These are phyloP conservation scores for Pachliopta kotzebuea DNA, from an alignment of 2,888 invertebrate species.

Conservation along the genomic window DNA sequence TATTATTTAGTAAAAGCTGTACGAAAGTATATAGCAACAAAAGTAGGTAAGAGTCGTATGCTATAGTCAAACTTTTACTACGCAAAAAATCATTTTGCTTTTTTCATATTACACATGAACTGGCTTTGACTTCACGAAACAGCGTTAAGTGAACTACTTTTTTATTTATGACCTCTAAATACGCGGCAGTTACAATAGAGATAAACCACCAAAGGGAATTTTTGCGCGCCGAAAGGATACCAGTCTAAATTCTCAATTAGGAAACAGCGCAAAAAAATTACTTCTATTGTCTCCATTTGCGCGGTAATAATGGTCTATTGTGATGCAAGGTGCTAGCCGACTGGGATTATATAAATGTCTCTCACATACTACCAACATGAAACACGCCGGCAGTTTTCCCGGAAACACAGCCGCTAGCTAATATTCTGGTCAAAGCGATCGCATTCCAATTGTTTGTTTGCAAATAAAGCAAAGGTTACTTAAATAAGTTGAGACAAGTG, in stretches of 20 bases:
- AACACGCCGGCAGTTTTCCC: slow-evolving; percentile 39
- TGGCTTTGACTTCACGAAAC: background rate
- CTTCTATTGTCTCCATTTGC: slow-evolving; percentile 44
- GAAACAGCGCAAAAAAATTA: slow-evolving; percentile 24
- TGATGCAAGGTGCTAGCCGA: slow-evolving; percentile 34
- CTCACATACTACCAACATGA: slow-evolving; percentile 56
- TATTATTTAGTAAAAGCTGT: too few relatives aligned
- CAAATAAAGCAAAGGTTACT: slow-evolving; percentile 24
- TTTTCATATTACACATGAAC: background rate
- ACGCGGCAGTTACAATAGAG: background rate
- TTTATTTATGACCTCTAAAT: slow-evolving; percentile 9
- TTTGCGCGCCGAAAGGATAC: background rate
- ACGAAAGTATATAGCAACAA: too few relatives aligned
- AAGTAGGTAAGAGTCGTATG: too few relatives aligned
- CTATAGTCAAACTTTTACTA: too few relatives aligned
- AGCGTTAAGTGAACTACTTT: slow-evolving; percentile 3
- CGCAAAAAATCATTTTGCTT: too few relatives aligned
- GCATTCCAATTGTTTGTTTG: slow-evolving; percentile 5
- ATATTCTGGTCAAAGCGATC: slow-evolving; percentile 12
- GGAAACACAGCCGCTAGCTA: slow-evolving; percentile 6
- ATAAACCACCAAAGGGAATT: slow-evolving; percentile 7
- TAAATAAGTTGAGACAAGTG: slow-evolving; percentile 12
- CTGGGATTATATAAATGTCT: slow-evolving; percentile 44
- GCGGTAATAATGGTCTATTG: slow-evolving; percentile 45
- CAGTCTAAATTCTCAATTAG: background rate